Percentiles rank a stretch among this genome's conserved stretches.
phyloP scores from a whole-genome alignment of 2,113 vertebrate species.

The Proterorhinus semilunaris region DNA sequence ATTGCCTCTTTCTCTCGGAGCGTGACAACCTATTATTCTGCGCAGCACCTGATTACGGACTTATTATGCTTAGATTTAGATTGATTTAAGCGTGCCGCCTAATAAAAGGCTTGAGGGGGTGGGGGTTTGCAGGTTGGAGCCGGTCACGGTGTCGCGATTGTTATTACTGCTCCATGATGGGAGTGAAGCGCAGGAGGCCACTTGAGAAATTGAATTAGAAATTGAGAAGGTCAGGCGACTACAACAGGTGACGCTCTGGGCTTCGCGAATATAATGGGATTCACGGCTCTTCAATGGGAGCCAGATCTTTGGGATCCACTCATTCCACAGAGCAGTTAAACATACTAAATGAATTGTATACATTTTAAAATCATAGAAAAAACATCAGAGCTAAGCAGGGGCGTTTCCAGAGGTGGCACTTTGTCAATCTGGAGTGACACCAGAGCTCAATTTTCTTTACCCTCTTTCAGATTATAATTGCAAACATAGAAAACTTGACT shows the following conservation, averaged over 20 bases:
- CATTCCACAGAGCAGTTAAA: no score
- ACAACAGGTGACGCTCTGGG: conserved; percentile 91
- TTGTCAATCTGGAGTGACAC: no score
- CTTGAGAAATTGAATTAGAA: conserved; percentile 75
- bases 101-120: conserved; percentile 88
- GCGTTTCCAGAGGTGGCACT: no score
- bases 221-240: conserved; percentile 74
- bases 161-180: conserved; percentile 79
- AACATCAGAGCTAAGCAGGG: no score
- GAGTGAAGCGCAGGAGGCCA: conserved; percentile 47
- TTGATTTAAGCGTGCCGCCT: conserved; percentile 98
- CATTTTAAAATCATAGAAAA: no score
- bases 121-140: conserved; percentile 78
- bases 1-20: conserved; percentile 99
- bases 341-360: no score
- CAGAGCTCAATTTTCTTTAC: no score
- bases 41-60: conserved; percentile 99
- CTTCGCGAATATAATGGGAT: no score
- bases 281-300: no score
- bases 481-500: no score
- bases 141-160: conserved; percentile 86
- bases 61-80: conserved; percentile 99
- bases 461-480: no score
- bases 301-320: no score
- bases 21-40: conserved; percentile 99